Evolutionary conservation across 2,113 vertebrate species (phyloP).

Genomic region (Ceyx cyanopectus): DNA sequence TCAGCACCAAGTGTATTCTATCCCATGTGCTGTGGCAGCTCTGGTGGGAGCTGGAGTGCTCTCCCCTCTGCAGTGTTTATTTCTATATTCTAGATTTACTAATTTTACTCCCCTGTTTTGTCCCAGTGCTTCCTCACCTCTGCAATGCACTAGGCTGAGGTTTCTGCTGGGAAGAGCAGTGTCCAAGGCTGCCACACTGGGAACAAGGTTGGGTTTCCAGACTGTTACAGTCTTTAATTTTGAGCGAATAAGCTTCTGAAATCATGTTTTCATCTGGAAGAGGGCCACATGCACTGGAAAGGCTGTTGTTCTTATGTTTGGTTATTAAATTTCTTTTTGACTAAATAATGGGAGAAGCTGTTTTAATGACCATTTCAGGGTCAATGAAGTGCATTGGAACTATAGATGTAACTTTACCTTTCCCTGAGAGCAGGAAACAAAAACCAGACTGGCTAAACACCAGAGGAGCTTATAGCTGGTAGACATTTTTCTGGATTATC

Average conservation of each 20-base stretch:
- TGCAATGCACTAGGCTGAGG: not conserved
- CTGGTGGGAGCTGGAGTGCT: not conserved
- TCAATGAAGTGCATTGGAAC: not conserved
- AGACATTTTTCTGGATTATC: conserved; percentile 21
- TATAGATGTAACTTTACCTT: not conserved
- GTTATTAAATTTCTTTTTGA: conserved; percentile 27
- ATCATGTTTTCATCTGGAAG: not conserved
- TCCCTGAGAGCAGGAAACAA: not conserved
- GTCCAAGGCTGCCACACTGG: not conserved
- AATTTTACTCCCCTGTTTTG: not conserved
- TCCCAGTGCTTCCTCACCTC: not conserved
- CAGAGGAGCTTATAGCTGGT: not conserved
- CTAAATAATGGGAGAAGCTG: conserved; percentile 40
- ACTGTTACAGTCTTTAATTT: not conserved
- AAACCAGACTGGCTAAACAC: not conserved
- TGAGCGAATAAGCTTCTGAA: conserved; percentile 3
- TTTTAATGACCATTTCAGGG: not conserved
- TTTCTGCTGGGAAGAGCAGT: not conserved
- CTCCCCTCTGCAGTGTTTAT: not conserved
- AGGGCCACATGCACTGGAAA: not conserved
- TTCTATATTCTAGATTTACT: not conserved
- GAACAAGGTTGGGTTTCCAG: not conserved
- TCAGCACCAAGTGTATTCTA: not conserved
- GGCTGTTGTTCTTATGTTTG: not conserved
- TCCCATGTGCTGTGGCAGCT: not conserved